Evolutionary conservation across 1,140 invertebrate genomes (phyloP).

Genomic region (Drosophila kanapiae): DNA sequence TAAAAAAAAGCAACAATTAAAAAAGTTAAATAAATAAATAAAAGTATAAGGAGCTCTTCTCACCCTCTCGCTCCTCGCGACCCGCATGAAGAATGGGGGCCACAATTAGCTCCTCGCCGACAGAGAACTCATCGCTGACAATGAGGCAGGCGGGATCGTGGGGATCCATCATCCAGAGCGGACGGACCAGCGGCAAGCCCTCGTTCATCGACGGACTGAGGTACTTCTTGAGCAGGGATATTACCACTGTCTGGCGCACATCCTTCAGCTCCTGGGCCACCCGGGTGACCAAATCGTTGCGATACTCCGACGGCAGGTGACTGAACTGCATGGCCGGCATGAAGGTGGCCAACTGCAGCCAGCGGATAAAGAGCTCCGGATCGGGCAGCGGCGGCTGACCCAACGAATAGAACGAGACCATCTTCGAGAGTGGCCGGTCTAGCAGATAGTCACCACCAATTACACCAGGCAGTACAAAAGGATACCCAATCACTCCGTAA

Average conservation of each 20-base stretch:
- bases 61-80: conserved; percentile 88
- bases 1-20: conserved; percentile 51
- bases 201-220: conserved; percentile 91
- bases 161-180: conserved; percentile 96
- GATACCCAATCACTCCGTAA: conserved; percentile 94
- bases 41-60: background rate
- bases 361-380: conserved; percentile 95
- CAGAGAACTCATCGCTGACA: conserved; percentile 94
- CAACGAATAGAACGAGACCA: conserved; percentile 80
- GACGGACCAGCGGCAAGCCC: conserved; percentile 93
- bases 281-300: conserved; percentile 90
- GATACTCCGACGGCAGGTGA: conserved; percentile 94
- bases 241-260: conserved; percentile 91
- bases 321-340: conserved; percentile 96
- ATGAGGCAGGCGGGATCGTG: conserved; percentile 91
- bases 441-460: conserved; percentile 92
- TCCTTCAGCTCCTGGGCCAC: conserved; percentile 91
- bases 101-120: conserved; percentile 96
- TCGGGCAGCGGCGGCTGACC: conserved; percentile 88
- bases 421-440: conserved; percentile 69
- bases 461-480: conserved; percentile 96
- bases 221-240: conserved; percentile 91
- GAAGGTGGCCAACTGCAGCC: conserved; percentile 97
- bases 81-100: conserved; percentile 93
- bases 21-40: background rate